phyloP scores from a whole-genome alignment of 2,888 invertebrate genomes.

The Gortyna flavago region DNA sequence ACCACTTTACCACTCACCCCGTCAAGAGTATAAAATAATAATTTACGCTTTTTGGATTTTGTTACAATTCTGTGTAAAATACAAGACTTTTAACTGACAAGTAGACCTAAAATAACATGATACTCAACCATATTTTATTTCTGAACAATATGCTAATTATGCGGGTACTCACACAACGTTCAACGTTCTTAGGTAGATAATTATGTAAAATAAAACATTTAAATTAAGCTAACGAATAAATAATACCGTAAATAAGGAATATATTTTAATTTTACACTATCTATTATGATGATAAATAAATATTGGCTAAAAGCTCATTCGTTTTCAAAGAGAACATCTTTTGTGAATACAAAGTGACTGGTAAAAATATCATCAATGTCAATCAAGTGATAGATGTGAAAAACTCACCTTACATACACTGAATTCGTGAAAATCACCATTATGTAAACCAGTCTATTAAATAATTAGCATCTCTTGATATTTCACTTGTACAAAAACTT shows the following conservation, averaged over 20 bases:
- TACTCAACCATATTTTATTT: background rate
- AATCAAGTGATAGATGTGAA: slow-evolving; percentile 4
- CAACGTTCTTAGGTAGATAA: background rate
- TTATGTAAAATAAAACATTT: slow-evolving; percentile 6
- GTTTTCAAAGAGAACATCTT: slow-evolving; percentile 21
- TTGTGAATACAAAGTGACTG: slow-evolving; percentile 23
- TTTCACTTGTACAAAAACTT: slow-evolving; percentile 62
- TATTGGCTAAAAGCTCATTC: slow-evolving; percentile 36
- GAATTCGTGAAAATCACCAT: slow-evolving; percentile 49
- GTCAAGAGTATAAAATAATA: background rate
- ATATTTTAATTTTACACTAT: slow-evolving; percentile 6
- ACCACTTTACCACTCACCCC: background rate
- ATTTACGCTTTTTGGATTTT: background rate
- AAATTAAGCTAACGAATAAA: background rate
- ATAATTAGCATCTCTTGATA: slow-evolving; percentile 45
- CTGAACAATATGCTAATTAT: slow-evolving; percentile 2
- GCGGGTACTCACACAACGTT: background rate
- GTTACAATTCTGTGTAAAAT: background rate
- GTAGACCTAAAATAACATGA: slow-evolving; percentile 1
- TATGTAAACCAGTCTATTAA: slow-evolving; percentile 24
- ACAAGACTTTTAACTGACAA: background rate
- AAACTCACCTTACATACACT: slow-evolving; percentile 62
- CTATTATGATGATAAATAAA: slow-evolving; percentile 16
- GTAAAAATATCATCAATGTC: slow-evolving; percentile 28
- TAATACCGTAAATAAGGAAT: background rate